A percentile compares a stretch with the other conserved stretches of the same genome.
These are phyloP conservation scores for Bucco capensis DNA, from an alignment of 2,113 vertebrate genomes.

Conservation along the genomic window DNA sequence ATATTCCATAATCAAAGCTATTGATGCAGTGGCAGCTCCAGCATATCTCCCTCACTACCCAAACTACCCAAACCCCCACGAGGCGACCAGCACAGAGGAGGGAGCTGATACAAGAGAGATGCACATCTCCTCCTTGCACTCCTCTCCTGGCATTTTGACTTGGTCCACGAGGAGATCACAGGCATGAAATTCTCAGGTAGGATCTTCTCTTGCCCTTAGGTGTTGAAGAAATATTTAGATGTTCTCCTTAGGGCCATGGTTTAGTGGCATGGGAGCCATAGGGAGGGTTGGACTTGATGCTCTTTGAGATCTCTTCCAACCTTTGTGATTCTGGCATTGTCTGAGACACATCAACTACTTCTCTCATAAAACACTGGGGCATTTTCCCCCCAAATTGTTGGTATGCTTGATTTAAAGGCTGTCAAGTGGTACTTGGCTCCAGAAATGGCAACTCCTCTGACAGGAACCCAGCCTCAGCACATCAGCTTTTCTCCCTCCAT, in stretches of 20 bases:
- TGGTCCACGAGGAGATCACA: background rate
- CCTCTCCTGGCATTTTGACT: background rate
- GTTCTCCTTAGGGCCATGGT: too few relatives aligned
- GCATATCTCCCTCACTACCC: background rate
- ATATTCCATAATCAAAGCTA: background rate
- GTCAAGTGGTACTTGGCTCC: background rate
- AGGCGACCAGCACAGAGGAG: background rate
- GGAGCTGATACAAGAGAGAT: background rate
- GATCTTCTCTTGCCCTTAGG: background rate
- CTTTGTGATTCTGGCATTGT: too few relatives aligned
- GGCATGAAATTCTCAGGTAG: background rate
- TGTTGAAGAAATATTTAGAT: too few relatives aligned
- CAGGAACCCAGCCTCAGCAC: background rate
- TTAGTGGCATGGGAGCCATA: too few relatives aligned
- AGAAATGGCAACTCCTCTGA: background rate
- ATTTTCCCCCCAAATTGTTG: background rate
- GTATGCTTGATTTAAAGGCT: background rate
- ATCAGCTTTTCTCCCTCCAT: background rate
- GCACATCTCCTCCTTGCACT: background rate
- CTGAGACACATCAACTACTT: background rate
- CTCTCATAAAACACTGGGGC: background rate
- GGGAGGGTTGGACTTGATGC: too few relatives aligned
- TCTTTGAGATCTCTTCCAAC: too few relatives aligned
- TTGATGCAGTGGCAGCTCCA: background rate
- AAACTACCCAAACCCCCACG: background rate